Evolutionary conservation across 1,140 invertebrate species (phyloP).

Genomic region (Brachionus plicatilis): DNA sequence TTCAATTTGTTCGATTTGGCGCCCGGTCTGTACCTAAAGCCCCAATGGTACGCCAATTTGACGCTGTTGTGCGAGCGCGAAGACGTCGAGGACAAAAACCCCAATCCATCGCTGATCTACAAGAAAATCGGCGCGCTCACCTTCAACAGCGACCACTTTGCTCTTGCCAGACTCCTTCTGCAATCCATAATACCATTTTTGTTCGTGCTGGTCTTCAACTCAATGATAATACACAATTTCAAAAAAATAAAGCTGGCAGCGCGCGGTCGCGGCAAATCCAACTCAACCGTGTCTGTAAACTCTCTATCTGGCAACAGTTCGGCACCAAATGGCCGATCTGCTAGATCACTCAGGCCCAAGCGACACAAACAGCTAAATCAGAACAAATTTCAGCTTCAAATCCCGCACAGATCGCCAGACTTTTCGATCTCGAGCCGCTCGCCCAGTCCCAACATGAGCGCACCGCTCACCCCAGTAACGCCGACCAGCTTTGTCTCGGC

Average conservation of each 20-base stretch:
- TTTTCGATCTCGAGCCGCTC: slow-evolving; percentile 28
- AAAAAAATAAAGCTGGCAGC: slow-evolving; percentile 27
- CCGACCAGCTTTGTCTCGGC: slow-evolving; percentile 32
- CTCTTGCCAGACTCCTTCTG: neutral
- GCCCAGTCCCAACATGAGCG: slow-evolving; percentile 8
- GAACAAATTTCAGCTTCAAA: slow-evolving; percentile 1
- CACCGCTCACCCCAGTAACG: neutral
- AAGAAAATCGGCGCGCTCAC: neutral
- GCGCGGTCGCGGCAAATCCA: neutral
- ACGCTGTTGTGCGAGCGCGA: slow-evolving; percentile 32
- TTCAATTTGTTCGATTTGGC: slow-evolving; percentile 35
- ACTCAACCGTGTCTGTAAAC: neutral
- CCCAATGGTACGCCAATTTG: slow-evolving; percentile 33
- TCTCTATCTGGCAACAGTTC: neutral
- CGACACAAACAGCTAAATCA: neutral
- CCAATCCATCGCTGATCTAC: neutral
- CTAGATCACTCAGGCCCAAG: neutral
- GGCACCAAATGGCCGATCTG: neutral
- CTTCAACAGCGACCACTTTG: slow-evolving; percentile 15
- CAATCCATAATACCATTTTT: slow-evolving; percentile 33
- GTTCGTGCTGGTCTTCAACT: slow-evolving; percentile 15
- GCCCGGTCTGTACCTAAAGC: slow-evolving; percentile 28
- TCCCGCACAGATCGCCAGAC: neutral
- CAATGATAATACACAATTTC: slow-evolving; percentile 30
- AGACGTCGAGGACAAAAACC: neutral